Base-by-base conservation (phyloP, 2,797 vertebrate species). In the Notolabrus celidotus region DNA sequence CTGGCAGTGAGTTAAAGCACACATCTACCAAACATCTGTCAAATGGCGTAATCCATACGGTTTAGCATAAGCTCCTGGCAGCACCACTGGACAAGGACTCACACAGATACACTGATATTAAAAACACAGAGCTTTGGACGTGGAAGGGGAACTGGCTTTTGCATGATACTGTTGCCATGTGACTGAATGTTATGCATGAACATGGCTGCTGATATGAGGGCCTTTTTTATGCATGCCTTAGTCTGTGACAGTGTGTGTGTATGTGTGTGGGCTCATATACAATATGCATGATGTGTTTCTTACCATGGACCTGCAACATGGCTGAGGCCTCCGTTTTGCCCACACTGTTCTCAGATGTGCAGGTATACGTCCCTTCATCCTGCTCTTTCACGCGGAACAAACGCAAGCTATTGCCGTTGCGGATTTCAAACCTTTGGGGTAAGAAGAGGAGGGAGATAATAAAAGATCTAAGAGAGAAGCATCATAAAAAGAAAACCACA, bases 351-450 rank as follows among this genome's bases (percentile, higher is more conserved):
- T 98, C 97, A 0, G 96, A 97, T 84, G 97, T 93, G 7, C 97
- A 99, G 29, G 97, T 99, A 71, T 98, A 99, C 0, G 95, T 97
- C 45, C 97, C 97, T 75, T 97, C 96, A 0, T 99, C 97, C 76
- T 96, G 96, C 3, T 93, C 92, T 17, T 82, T 93, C 85, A 97
- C 96, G 3, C 60, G 93, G 50, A 90, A 87, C 79, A 99, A 94
- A 80, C 92, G 92, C 45, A 99, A 93, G 49, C 93, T 97, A 92
- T 96, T 96, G 89, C 98, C 95, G 0, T 94, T 95, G 69, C 92
- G 94, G 83, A 99, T 96, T 91, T 99, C 96, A 82, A 96, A 98
- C 93, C 97, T 99, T 47, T 86, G 29, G 56, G 68, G 50, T 41
- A 56, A 77, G 55, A 76, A 76, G 70, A 52, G 45, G n/a, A 41